These are phyloP conservation scores for Steatocranus sp. DNA, from an alignment of 2,797 vertebrate species.

Conservation along the genomic window DNA sequence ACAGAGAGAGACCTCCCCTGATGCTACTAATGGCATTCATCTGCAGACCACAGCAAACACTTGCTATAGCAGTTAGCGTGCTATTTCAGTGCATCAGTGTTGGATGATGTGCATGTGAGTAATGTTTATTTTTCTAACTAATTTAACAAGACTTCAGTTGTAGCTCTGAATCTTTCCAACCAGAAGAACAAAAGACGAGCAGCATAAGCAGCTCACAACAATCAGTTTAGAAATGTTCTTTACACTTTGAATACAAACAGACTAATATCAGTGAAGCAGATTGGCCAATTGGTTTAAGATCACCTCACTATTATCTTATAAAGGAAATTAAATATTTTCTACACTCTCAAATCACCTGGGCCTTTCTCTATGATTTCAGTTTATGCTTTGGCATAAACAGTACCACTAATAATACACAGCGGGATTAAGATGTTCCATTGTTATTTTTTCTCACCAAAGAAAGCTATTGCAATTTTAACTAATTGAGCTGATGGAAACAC, in stretches of 20 bases:
- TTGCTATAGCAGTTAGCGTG: background rate
- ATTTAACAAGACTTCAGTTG: constrained; percentile 1
- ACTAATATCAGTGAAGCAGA: background rate
- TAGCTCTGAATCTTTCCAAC: background rate
- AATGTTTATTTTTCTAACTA: constrained; percentile 6
- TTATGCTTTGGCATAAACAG: background rate
- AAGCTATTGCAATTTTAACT: background rate
- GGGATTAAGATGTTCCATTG: background rate
- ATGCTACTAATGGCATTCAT: constrained; percentile 41
- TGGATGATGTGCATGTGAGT: background rate
- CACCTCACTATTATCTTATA: background rate
- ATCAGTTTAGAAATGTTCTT: background rate
- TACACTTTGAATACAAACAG: background rate
- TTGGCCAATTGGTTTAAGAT: background rate
- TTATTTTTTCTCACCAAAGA: background rate
- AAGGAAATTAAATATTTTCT: background rate
- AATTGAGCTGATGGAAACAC: background rate
- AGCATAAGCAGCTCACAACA: background rate
- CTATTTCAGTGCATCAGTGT: background rate
- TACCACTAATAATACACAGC: background rate
- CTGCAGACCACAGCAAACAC: constrained; percentile 25
- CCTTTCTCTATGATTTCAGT: background rate
- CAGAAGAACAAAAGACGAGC: background rate
- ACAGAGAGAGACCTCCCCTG: constrained; percentile 39
- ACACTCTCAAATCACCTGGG: background rate